A percentile compares a stretch with the other conserved stretches of the same genome.
Conservation (phyloP, 2,113 vertebrate species). For the Gopherus evgoodei region DNA sequence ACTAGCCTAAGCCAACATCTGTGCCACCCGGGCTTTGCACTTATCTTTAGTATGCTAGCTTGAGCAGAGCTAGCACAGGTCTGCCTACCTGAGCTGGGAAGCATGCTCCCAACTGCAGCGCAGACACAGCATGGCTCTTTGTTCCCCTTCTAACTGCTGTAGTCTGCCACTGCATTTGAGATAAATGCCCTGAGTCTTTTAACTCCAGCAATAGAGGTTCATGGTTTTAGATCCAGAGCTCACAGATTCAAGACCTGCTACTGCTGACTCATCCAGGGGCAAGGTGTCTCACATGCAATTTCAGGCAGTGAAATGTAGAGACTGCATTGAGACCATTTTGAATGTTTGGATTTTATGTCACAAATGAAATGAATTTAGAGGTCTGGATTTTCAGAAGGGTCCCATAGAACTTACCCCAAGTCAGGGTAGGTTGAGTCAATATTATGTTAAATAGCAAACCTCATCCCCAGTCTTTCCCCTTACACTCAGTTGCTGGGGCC, state of each 20-base stretch:
- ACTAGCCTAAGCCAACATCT: no score
- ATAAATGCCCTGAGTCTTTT: slow-evolving; percentile 15
- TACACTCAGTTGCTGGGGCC: background rate
- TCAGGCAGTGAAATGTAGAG: rapidly evolving
- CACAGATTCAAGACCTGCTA: background rate
- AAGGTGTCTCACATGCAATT: background rate
- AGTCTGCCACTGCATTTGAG: slow-evolving; percentile 8
- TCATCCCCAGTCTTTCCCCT: background rate
- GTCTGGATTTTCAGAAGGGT: background rate
- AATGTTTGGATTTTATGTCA: background rate
- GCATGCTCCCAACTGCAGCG: background rate
- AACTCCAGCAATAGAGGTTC: background rate
- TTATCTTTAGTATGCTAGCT: background rate
- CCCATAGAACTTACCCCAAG: background rate
- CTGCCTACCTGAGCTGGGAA: background rate
- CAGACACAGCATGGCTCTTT: background rate
- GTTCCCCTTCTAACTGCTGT: background rate
- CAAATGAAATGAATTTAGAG: background rate
- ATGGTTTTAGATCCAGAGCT: background rate
- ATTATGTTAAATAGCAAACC: background rate
- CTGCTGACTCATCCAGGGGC: background rate
- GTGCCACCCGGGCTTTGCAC: background rate
- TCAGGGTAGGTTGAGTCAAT: background rate
- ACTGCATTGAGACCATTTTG: background rate
- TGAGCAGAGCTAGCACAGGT: background rate